phyloP scores from a whole-genome alignment of 2,113 vertebrate genomes.

The Hippoglossus stenolepis region DNA sequence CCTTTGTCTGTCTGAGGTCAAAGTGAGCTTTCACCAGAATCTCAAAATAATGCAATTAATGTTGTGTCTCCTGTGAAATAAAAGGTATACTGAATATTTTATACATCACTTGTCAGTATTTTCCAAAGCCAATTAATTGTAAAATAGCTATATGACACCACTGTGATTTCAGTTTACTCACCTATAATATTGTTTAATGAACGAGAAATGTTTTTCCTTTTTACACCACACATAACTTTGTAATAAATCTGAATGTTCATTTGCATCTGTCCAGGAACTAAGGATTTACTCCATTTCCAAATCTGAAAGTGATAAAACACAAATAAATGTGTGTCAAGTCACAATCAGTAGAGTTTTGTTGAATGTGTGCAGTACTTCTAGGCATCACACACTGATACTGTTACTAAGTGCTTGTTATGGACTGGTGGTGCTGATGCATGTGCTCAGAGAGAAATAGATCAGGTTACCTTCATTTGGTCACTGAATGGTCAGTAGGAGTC shows the following conservation, averaged over 20 bases:
- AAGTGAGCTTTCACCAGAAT: not conserved
- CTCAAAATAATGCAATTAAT: not conserved
- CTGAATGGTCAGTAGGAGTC: conserved; percentile 38
- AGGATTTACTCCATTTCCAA: conserved; percentile 42
- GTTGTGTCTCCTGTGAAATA: not conserved
- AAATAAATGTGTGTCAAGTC: too few relatives aligned
- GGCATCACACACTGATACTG: too few relatives aligned
- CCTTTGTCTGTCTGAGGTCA: conserved; percentile 21
- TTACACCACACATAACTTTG: not conserved
- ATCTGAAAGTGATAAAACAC: conserved; percentile 4
- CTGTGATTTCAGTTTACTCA: too few relatives aligned
- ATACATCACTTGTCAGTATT: not conserved
- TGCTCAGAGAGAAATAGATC: conserved; percentile 56
- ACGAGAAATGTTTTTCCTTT: conserved; percentile 15
- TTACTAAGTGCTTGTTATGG: not conserved
- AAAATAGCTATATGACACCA: too few relatives aligned
- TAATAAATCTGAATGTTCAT: conserved; percentile 18
- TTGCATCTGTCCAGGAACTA: conserved; percentile 22
- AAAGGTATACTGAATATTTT: not conserved
- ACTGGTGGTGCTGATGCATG: conserved; percentile 27
- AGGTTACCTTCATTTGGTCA: conserved; percentile 56
- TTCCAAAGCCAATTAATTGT: not conserved
- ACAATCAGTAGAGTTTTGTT: too few relatives aligned
- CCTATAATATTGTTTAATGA: too few relatives aligned
- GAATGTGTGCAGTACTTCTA: too few relatives aligned